phyloP scores from a whole-genome alignment of 1,140 invertebrate species.

The Nasonia giraulti region DNA sequence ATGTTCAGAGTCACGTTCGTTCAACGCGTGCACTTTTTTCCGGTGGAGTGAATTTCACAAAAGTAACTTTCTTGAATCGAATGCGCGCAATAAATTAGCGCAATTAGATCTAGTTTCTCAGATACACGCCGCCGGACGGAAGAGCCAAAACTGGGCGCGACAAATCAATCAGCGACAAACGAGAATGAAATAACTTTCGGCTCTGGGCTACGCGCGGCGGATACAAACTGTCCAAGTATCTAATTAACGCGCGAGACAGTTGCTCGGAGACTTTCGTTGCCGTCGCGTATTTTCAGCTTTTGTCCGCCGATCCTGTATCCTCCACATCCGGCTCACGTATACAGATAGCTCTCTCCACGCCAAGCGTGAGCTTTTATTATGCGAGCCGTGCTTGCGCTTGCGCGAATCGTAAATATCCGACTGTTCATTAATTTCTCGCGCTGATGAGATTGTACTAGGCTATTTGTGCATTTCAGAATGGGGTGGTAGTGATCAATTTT shows the following conservation, averaged over 20 bases:
- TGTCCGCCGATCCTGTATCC: neutral
- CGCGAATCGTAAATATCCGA: neutral
- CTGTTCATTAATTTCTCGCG: constrained; percentile 7
- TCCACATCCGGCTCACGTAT: neutral
- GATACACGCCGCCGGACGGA: too few relatives aligned
- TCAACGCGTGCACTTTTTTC: too few relatives aligned
- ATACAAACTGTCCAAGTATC: too few relatives aligned
- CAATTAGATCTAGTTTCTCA: too few relatives aligned
- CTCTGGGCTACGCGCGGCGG: too few relatives aligned
- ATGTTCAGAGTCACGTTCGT: too few relatives aligned
- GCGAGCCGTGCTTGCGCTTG: neutral
- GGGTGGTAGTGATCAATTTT: neutral
- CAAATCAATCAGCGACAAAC: too few relatives aligned
- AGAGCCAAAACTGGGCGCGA: too few relatives aligned
- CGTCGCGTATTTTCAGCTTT: neutral
- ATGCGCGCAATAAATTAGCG: too few relatives aligned
- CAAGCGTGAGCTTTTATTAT: neutral
- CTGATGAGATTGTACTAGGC: neutral
- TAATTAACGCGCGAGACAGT: neutral
- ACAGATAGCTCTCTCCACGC: neutral
- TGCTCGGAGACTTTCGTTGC: neutral
- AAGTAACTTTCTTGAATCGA: too few relatives aligned
- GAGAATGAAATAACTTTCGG: too few relatives aligned
- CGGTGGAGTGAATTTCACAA: too few relatives aligned
- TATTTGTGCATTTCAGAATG: neutral